Base-by-base conservation (phyloP, 2,113 vertebrate species). In the Junco hyemalis region DNA sequence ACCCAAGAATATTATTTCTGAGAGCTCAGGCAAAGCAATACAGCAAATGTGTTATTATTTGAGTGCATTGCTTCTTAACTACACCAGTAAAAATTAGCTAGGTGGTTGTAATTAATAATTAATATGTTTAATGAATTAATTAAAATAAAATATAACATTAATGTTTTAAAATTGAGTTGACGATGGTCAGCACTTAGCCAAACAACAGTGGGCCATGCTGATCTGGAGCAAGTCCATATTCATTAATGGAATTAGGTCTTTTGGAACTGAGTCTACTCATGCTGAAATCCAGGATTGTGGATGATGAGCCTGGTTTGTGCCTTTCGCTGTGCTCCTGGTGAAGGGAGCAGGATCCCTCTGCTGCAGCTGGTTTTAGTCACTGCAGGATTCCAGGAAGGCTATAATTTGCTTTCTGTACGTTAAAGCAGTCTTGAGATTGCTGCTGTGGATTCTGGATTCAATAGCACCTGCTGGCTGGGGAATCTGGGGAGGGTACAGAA, bases 401-500 rank as follows among this genome's bases (percentile, higher is more conserved):
- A 17, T 61, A 0, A 2, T 35, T 69, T 24, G 21, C 42, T 78
- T 73, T 74, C 28, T 76, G 23, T 85, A 38, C 33, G 6, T 92
- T 65, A 50, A 40, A 85, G 28, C 42, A 26, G 14, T 65, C 29
- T 51, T 72, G 40, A 81, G 64, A 28, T 65, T 44, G 54, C 36
- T 1, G 4, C 40, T 36, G 29, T n/a, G 69, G 51, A 26, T 84
- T 87, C 0, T n/a, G 69, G 51, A 26, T 84, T 87, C 0, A 0
- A 7, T 16, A 79, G 56, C 38, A 23, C 13, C 35, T 85, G 38
- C 50, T 29, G 11, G 6, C 45, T 35, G 4, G 14, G 21, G 19
- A 57, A 26, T 38, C 14, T 56, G 38, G 25, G 33, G 24, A 65
- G 61, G 28, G 17, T 42, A 14, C 74, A 82, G 74, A 69, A 45